These are phyloP conservation scores for Bostrychus sinensis DNA, from an alignment of 2,113 vertebrate species.

Conservation along the genomic window DNA sequence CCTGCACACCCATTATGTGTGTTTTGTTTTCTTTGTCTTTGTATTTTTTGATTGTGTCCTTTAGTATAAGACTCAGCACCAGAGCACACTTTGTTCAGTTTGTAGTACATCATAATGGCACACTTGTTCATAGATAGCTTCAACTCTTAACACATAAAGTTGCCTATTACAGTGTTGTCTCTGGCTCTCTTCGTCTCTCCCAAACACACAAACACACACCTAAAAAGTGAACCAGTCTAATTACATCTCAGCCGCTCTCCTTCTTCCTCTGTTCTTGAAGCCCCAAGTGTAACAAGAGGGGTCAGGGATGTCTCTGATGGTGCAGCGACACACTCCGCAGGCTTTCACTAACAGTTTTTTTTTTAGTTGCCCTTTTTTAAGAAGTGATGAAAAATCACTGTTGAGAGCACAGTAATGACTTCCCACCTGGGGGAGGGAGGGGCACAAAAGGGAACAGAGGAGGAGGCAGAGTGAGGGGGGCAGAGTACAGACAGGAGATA, in stretches of 20 bases:
- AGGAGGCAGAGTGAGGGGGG: neutral
- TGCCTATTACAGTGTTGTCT: neutral
- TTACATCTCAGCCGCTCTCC: constrained; percentile 19
- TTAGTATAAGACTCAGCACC: constrained; percentile 17
- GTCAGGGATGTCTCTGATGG: constrained; percentile 34
- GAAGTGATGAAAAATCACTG: constrained; percentile 46
- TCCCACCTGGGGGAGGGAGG: constrained; percentile 27
- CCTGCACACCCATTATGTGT: neutral
- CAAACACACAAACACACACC: constrained; percentile 1
- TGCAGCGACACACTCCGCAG: constrained; percentile 27
- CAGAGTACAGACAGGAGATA: constrained; percentile 15
- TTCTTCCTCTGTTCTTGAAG: neutral
- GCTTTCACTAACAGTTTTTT: constrained; percentile 29
- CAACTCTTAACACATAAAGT: constrained; percentile 1
- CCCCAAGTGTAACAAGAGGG: constrained; percentile 28
- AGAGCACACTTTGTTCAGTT: constrained; percentile 51
- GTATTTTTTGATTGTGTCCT: constrained; percentile 20
- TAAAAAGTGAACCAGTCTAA: constrained; percentile 33
- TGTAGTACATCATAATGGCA: constrained; percentile 7
- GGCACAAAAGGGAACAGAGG: constrained; percentile 28
- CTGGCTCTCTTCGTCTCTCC: constrained; percentile 19
- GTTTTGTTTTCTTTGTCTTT: constrained; percentile 10
- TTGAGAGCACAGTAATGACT: constrained; percentile 45
- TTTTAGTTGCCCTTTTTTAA: constrained; percentile 38
- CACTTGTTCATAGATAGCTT: neutral